Base-by-base conservation (phyloP, 2,797 vertebrate genomes). In the Cyclopterus lumpus region DNA sequence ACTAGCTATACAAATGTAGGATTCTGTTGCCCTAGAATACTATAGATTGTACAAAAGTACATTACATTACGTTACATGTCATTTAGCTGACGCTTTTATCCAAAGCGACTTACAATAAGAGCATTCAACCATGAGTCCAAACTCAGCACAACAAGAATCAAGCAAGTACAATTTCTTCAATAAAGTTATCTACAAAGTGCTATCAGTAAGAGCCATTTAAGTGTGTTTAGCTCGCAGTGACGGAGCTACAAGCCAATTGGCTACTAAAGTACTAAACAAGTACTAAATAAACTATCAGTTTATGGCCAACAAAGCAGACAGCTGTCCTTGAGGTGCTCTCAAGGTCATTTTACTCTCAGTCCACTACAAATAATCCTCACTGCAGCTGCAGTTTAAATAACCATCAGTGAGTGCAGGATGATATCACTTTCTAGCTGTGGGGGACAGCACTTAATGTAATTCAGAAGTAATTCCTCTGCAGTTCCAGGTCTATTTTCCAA, bases 351-450 rank as follows among this genome's bases (percentile, higher is more conserved):
- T 71, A 73, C 78, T 80, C 66, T 82, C 67, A 18, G 71, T 44
- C 20, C 24, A 20, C 68, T 85, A 75, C 72, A 82, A 86, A 59
- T 74, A 71, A 65, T 69, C 59, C 58, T 81, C 73, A 38, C 26
- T 80, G 82, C 86, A 88, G 86, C 89, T 85, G 77, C 76, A 73
- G 70, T 81, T 82, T 84, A 87, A 88, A 88, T 89, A 88, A 84
- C 80, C 68, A 36, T 61, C 71, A 53, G 72, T 78, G 69, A 86
- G 68, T 26, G 58, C 71, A 36, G 73, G 61, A 64, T 60, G 55
- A 79, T 65, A 78, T 79, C 75, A 75, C 72, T 53, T 44, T 66
- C 49, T 77, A 82, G 68, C 73, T 77, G 75, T 16, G 62, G 68
- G 79, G 58, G 51, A 75, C 54, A 66, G 64, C 58, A 61, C 70